Evolutionary conservation across 1,140 invertebrate species (phyloP).

Genomic region (Drosophila teissieri): DNA sequence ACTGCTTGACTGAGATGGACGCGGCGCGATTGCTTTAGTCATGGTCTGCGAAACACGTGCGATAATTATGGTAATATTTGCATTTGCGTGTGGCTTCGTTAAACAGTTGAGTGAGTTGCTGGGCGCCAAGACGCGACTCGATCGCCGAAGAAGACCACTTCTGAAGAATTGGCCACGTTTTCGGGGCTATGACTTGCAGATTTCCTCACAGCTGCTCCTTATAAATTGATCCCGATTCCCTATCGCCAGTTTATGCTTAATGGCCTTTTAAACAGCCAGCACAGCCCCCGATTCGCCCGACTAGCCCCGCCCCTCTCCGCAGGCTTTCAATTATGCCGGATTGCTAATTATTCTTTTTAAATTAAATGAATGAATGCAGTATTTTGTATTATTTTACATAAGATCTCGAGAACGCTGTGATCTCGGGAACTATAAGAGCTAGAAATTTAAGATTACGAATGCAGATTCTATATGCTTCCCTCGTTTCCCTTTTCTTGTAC

Average conservation of each 20-base stretch:
- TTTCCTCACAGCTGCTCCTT: constrained; percentile 1
- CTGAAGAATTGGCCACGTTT: constrained; percentile 26
- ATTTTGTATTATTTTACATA: too few species aligned
- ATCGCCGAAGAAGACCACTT: constrained; percentile 14
- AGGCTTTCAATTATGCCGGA: constrained; percentile 9
- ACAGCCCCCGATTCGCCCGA: constrained; percentile 29
- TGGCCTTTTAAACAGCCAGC: constrained; percentile 67
- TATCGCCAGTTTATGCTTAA: constrained; percentile 34
- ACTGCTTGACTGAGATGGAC: constrained; percentile 63
- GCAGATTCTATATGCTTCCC: too few species aligned
- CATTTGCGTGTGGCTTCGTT: constrained; percentile 81
- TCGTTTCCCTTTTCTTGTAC: too few species aligned
- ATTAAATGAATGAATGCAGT: background rate
- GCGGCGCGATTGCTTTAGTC: constrained; percentile 80
- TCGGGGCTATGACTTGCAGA: background rate
- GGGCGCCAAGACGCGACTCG: constrained; percentile 61
- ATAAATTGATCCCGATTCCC: background rate
- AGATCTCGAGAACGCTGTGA: too few species aligned
- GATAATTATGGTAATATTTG: constrained; percentile 83
- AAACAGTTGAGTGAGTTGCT: constrained; percentile 78
- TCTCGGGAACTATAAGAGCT: too few species aligned
- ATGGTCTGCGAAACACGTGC: constrained; percentile 76
- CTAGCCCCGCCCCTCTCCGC: constrained; percentile 28
- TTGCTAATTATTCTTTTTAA: constrained; percentile 13
- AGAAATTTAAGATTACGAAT: too few species aligned